Conservation (phyloP, 2,113 vertebrate genomes). For the Papio anubis region DNA sequence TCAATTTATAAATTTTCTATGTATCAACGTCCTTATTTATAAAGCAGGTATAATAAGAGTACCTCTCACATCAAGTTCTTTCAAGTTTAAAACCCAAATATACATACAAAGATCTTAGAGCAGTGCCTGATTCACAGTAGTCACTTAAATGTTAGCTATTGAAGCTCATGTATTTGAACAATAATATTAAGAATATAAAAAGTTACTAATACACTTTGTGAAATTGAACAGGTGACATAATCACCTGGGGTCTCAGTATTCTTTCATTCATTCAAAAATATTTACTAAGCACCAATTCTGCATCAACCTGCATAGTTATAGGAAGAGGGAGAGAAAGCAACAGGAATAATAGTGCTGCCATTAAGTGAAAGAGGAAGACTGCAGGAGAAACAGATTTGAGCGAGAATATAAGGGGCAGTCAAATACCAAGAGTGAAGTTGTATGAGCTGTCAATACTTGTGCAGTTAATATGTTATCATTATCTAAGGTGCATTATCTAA, state of each 20-base stretch:
- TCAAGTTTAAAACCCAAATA: not conserved
- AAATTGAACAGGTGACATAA: not conserved
- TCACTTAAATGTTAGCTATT: not conserved
- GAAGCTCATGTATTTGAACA: not conserved
- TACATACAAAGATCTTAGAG: not conserved
- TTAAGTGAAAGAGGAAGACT: not conserved
- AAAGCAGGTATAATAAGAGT: not conserved
- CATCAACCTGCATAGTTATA: not conserved
- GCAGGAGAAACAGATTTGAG: not conserved
- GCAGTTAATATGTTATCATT: not conserved
- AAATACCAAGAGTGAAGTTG: not conserved
- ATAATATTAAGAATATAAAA: not conserved
- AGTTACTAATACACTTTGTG: not conserved
- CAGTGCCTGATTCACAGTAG: not conserved
- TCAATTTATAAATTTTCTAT: not conserved
- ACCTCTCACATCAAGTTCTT: not conserved
- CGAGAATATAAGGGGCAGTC: not conserved
- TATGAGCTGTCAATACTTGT: accelerated
- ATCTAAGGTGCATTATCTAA: no score
- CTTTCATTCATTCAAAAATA: not conserved
- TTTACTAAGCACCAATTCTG: not conserved
- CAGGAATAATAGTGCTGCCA: not conserved
- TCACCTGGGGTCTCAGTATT: not conserved
- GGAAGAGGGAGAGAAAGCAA: not conserved
- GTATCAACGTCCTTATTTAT: not conserved